These are phyloP conservation scores for Bombus breviceps DNA, from an alignment of 1,140 invertebrate species.

Conservation along the genomic window DNA sequence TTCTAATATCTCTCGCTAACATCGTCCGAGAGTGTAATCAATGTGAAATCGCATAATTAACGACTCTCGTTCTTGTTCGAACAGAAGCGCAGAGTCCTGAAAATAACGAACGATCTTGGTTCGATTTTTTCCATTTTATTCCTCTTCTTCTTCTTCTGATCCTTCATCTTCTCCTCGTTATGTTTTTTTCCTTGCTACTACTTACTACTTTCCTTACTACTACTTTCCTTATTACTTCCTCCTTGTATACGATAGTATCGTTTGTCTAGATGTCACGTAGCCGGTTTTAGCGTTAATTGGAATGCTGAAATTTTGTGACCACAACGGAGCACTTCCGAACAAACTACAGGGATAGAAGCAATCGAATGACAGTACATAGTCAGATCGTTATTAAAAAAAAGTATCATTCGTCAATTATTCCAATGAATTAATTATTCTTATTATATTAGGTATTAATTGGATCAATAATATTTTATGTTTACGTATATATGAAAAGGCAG, in stretches of 20 bases:
- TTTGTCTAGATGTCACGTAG: neutral
- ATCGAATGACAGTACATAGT: neutral
- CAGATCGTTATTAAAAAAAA: neutral
- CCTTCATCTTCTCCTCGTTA: slow-evolving; percentile 5
- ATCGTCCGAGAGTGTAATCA: neutral
- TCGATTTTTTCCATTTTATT: neutral
- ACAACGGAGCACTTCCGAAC: neutral
- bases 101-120: neutral
- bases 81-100: neutral
- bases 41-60: neutral
- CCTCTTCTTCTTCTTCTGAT: neutral
- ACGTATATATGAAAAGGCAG: too few species aligned
- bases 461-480: neutral
- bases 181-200: neutral
- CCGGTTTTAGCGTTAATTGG: neutral
- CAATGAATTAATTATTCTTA: neutral
- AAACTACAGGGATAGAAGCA: neutral
- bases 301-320: neutral
- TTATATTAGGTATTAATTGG: neutral
- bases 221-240: too few species aligned
- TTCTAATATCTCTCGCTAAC: neutral
- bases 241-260: neutral
- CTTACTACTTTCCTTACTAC: neutral
- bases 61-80: neutral
- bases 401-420: neutral